A percentile compares a stretch with the other conserved stretches of the same genome.
Conservation (phyloP, 2,888 invertebrate species). For the Cryptus viduatorius region DNA sequence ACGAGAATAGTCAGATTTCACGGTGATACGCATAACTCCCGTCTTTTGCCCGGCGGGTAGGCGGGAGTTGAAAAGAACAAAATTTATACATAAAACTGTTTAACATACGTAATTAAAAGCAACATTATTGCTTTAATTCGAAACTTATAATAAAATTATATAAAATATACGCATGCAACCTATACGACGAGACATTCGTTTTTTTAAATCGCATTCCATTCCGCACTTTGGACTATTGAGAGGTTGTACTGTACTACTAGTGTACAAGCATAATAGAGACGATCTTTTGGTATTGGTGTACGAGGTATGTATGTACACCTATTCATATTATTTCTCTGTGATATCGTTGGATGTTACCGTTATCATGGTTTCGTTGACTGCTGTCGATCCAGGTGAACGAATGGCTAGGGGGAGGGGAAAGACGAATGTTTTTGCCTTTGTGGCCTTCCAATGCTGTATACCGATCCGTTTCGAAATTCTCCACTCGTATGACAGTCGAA, state of each 20-base stretch:
- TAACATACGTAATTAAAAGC: background rate
- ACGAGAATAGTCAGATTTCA: no score
- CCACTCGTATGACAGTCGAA: no score
- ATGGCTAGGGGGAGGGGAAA: background rate
- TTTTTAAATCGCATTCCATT: background rate
- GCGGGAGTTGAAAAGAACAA: background rate
- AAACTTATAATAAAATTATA: no score
- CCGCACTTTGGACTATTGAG: background rate
- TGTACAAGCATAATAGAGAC: background rate
- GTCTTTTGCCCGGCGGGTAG: no score
- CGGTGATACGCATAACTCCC: no score
- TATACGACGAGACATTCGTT: no score
- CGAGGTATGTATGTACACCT: background rate
- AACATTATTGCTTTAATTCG: no score
- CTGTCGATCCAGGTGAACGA: background rate
- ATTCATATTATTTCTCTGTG: background rate
- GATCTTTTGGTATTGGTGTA: background rate
- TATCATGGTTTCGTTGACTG: background rate
- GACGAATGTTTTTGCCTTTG: background rate
- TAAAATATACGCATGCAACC: no score
- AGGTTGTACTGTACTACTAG: background rate
- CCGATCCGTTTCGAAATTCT: background rate
- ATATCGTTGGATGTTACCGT: background rate
- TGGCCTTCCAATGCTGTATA: background rate
- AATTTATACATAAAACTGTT: background rate